These are phyloP conservation scores for Nebria brevicollis DNA, from an alignment of 2,888 invertebrate species.

Conservation along the genomic window DNA sequence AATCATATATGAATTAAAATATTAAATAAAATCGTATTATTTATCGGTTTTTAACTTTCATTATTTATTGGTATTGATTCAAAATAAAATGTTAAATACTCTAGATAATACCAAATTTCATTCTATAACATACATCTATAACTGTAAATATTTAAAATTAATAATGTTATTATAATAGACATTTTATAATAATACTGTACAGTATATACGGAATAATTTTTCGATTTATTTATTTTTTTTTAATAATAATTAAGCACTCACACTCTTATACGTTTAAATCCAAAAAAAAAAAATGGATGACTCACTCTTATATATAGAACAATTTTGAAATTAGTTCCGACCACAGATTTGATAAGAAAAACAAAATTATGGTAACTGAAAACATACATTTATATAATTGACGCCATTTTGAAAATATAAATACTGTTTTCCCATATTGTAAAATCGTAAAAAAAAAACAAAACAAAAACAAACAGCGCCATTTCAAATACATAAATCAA, in stretches of 20 bases:
- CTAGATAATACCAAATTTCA: not conserved
- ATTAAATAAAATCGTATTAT: no score
- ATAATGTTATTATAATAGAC: constrained; percentile 25
- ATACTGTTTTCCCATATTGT: no score
- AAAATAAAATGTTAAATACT: not conserved
- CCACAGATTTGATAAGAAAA: constrained; percentile 19
- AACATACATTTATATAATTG: constrained; percentile 19
- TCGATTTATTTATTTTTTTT: not conserved
- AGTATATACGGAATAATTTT: constrained; percentile 33
- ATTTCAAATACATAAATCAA: no score
- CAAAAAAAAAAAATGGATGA: not conserved
- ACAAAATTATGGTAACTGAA: constrained; percentile 37
- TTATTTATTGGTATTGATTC: no score
- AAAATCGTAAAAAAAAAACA: no score
- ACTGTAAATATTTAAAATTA: constrained; percentile 24
- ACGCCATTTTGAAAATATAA: constrained; percentile 8
- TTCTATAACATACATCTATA: constrained; percentile 24
- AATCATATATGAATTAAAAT: no score
- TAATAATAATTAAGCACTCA: constrained; percentile 23
- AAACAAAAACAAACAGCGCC: no score
- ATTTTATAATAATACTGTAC: constrained; percentile 47
- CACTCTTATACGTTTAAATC: constrained; percentile 25
- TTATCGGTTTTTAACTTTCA: no score
- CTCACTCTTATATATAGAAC: constrained; percentile 14
- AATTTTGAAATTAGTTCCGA: constrained; percentile 19